Conservation (phyloP, 64 coral and sea anemone species). For the Platygyra sinensis region DNA sequence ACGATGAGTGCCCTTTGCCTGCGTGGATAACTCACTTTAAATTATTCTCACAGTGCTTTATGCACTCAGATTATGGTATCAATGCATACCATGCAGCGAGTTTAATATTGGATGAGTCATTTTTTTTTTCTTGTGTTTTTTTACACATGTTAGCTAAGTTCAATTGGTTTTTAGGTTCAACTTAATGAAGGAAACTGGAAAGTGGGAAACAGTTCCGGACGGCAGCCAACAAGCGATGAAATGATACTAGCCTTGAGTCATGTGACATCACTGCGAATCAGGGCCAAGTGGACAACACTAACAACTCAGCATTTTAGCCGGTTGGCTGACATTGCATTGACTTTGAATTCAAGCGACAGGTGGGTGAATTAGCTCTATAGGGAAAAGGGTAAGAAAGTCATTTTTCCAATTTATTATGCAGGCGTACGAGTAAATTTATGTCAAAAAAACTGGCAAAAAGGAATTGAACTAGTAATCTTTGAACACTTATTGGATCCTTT, state of each 20-base stretch:
- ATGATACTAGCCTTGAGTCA: conserved; percentile 76
- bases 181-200: conserved; percentile 61
- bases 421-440: no score
- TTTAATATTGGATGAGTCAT: no score
- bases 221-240: conserved; percentile 63
- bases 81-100: no score
- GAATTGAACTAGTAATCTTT: no score
- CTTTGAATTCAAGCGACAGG: neutral
- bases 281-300: conserved; percentile 77
- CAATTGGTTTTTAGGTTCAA: conserved; percentile 38
- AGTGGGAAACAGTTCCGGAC: conserved; percentile 64
- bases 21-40: no score
- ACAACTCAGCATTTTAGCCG: conserved; percentile 8
- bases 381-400: neutral
- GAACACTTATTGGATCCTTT: no score
- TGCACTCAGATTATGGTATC: no score
- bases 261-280: conserved; percentile 70
- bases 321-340: conserved; percentile 47
- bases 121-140: no score
- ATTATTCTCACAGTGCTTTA: no score
- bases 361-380: neutral
- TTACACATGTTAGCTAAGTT: no score
- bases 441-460: no score
- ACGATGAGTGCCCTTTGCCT: no score
- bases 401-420: neutral